These are phyloP conservation scores for Helicoverpa armigera DNA, from an alignment of 1,140 invertebrate species.

Conservation along the genomic window DNA sequence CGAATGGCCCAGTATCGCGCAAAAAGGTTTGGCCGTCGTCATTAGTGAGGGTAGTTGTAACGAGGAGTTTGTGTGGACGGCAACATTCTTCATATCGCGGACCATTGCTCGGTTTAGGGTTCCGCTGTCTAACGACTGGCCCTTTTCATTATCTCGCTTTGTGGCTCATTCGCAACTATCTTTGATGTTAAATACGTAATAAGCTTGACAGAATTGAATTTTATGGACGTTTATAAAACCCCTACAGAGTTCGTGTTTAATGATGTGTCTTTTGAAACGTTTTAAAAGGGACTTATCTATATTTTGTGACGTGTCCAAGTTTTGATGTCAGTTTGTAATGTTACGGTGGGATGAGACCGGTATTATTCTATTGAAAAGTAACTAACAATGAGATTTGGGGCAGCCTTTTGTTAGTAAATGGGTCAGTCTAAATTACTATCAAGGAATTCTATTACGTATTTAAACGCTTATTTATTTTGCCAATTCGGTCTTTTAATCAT, in stretches of 20 bases:
- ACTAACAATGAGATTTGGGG: slow-evolving; percentile 39
- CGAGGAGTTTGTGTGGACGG: slow-evolving; percentile 64
- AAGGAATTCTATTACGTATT: background rate
- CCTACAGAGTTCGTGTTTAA: slow-evolving; percentile 43
- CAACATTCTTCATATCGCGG: slow-evolving; percentile 70
- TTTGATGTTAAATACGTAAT: slow-evolving; percentile 65
- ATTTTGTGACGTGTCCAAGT: slow-evolving; percentile 44
- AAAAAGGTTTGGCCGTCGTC: slow-evolving; percentile 77
- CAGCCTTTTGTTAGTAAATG: slow-evolving; percentile 33
- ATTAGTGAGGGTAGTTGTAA: slow-evolving; percentile 75
- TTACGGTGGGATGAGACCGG: slow-evolving; percentile 33
- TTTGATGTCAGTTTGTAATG: slow-evolving; percentile 40
- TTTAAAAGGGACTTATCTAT: slow-evolving; percentile 52
- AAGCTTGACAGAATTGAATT: slow-evolving; percentile 61
- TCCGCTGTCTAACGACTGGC: slow-evolving; percentile 60
- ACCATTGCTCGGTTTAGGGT: slow-evolving; percentile 68
- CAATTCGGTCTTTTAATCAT: background rate
- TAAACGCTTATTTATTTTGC: slow-evolving; percentile 3
- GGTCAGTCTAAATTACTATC: slow-evolving; percentile 10
- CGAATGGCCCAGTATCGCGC: slow-evolving; percentile 73
- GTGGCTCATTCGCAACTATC: slow-evolving; percentile 65
- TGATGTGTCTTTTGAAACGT: slow-evolving; percentile 56
- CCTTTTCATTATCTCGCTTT: slow-evolving; percentile 66
- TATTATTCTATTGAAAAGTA: slow-evolving; percentile 46
- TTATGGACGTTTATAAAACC: slow-evolving; percentile 63